phyloP scores from a whole-genome alignment of 2,888 invertebrate species.

The Meta bourneti region DNA sequence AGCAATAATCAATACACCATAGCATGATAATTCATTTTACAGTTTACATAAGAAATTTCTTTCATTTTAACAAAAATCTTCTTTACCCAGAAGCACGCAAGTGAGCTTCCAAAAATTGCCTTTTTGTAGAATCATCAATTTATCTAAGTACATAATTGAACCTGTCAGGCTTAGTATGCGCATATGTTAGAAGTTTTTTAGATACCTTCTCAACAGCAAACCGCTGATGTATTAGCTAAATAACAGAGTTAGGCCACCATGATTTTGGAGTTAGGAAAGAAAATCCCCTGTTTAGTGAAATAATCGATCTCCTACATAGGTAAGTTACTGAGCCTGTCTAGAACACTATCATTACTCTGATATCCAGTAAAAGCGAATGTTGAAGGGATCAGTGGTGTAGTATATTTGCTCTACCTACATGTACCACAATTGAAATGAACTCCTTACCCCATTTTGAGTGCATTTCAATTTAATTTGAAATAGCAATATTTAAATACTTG shows the following conservation, averaged over 20 bases:
- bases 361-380: background rate
- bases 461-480: background rate
- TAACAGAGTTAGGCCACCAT: constrained; percentile 4
- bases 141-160: constrained; percentile 55
- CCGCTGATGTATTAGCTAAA: constrained; percentile 5
- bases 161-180: constrained; percentile 33
- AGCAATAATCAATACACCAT: constrained; percentile 14
- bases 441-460: background rate
- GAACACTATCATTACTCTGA: constrained; percentile 27
- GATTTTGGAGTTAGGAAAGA: constrained; percentile 23
- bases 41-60: constrained; percentile 15
- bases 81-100: background rate
- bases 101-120: constrained; percentile 18
- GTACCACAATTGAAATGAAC: no score
- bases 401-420: background rate
- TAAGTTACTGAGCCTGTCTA: background rate
- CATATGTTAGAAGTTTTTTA: constrained; percentile 18
- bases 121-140: constrained; percentile 53
- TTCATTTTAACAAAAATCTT: constrained; percentile 9
- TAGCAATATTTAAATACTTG: background rate
- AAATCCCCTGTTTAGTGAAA: constrained; percentile 9
- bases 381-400: constrained; percentile 12
- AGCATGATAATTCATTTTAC: constrained; percentile 2
- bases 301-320: background rate
- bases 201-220: background rate